Percentiles rank a stretch among this genome's conserved stretches.
phyloP scores from a whole-genome alignment of 2,113 vertebrate genomes.

The Marcusenius ussheri region DNA sequence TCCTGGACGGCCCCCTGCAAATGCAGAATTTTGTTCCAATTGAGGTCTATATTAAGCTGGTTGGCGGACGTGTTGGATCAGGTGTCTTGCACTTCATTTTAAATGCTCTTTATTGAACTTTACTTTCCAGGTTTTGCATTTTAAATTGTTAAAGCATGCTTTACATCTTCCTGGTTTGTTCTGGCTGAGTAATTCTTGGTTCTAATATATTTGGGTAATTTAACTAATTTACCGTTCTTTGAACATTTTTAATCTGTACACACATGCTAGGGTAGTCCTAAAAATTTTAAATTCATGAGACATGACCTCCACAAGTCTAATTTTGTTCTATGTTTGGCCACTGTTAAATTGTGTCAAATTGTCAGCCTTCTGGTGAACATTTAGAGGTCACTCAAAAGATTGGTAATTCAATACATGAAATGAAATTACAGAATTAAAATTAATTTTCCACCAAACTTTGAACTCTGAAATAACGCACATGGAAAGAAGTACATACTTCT shows the following conservation, averaged over 20 bases:
- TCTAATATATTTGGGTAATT: background rate
- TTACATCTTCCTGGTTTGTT: background rate
- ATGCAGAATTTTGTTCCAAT: background rate
- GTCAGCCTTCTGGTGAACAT: background rate
- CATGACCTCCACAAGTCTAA: background rate
- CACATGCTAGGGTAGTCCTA: background rate
- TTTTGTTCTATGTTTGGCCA: background rate
- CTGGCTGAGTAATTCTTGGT: background rate
- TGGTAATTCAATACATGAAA: too few species aligned
- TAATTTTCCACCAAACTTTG: background rate
- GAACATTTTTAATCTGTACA: background rate
- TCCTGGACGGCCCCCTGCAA: background rate
- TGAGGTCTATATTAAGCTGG: background rate
- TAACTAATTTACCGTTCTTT: background rate
- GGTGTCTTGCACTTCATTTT: background rate
- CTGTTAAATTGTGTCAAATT: background rate
- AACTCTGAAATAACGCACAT: background rate
- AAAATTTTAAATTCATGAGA: background rate
- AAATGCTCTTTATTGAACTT: background rate
- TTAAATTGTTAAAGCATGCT: background rate
- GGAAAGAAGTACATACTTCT: background rate
- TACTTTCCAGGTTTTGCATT: background rate
- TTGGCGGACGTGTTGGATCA: background rate
- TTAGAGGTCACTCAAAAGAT: background rate
- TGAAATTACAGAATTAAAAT: background rate